Base-by-base conservation (phyloP, 2,113 vertebrate genomes). In the Alces alces region DNA sequence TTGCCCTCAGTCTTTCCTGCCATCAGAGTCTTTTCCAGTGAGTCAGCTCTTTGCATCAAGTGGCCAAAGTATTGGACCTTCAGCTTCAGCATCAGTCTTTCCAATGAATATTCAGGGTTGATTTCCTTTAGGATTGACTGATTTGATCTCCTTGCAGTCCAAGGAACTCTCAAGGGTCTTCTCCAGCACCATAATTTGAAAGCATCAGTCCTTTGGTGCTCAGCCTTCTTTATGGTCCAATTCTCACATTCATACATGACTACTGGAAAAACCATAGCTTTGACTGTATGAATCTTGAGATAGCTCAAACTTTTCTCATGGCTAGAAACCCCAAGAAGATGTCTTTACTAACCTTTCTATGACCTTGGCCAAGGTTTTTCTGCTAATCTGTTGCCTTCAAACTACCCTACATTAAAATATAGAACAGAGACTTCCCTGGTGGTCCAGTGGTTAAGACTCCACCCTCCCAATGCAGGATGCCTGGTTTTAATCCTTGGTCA, bases 271-370 rank as follows among this genome's bases (percentile, higher is more conserved):
- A 23, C 10, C 66, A 70, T 39, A 70, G 66, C 66, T 70, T 70
- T 70, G 66, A 70, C 5, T 70, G 12, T 39, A 70, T 70, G 66
- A 70, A 70, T 36, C 66, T 70, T 70, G 13, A 27, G 21, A 70
- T 16, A 84, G 15, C n/a, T 47, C 30, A 93, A 84, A 11, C 13
- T 27, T 80, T 19, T 86, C 15, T 90, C 11, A 21, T n/a, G 6
- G 19, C 23, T 60, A n/a, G 36, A 91, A 89, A 96, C 4, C 2
- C n/a, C 47, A 86, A 88, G n/a, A 82, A 87, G 8, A 84, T 93
- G 11, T 16, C 45, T 55, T 84, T 79, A 79, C 13, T 79, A 57
- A 61, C 2, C 4, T 84, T 50, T 8, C 5, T 36, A 17, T 79
- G 30, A 61, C 19, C 1, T 86, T 66, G 3, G 10, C 43, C 17